phyloP scores from a whole-genome alignment of 2,797 vertebrate species.

The Acridotheres tristis region DNA sequence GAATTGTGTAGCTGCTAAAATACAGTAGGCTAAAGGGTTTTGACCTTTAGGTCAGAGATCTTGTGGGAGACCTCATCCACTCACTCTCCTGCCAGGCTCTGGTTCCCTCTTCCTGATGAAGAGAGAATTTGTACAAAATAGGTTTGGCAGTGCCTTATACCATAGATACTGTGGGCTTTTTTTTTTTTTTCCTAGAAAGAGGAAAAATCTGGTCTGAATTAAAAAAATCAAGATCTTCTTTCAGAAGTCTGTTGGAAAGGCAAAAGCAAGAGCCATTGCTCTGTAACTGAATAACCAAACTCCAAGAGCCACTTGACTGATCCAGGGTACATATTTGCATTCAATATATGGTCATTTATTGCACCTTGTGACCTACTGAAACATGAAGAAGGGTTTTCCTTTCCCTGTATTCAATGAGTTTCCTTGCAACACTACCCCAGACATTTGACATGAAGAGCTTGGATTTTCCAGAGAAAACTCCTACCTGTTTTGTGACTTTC shows the following conservation, averaged over 20 bases:
- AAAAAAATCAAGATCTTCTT: background rate
- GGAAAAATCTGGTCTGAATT: background rate
- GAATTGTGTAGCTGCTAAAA: background rate
- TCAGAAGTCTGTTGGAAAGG: background rate
- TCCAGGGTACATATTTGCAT: slow-evolving; percentile 39
- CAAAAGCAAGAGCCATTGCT: background rate
- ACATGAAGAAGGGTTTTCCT: background rate
- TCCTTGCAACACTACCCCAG: background rate
- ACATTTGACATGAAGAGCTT: background rate
- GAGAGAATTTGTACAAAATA: background rate
- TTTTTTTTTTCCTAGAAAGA: background rate
- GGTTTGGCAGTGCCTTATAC: background rate
- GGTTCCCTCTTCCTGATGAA: background rate
- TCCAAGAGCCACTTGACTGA: background rate
- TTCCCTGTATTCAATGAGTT: background rate
- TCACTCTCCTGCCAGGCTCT: background rate
- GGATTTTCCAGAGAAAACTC: background rate
- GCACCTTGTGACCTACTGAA: slow-evolving; percentile 1
- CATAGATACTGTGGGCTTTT: background rate
- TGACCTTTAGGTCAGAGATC: background rate
- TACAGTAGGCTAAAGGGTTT: background rate
- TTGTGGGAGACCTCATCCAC: background rate
- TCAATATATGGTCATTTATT: background rate
- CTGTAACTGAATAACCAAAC: slow-evolving; percentile 29
- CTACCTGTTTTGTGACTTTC: background rate